phyloP scores from a whole-genome alignment of 2,113 vertebrate genomes.

The Bos taurus region DNA sequence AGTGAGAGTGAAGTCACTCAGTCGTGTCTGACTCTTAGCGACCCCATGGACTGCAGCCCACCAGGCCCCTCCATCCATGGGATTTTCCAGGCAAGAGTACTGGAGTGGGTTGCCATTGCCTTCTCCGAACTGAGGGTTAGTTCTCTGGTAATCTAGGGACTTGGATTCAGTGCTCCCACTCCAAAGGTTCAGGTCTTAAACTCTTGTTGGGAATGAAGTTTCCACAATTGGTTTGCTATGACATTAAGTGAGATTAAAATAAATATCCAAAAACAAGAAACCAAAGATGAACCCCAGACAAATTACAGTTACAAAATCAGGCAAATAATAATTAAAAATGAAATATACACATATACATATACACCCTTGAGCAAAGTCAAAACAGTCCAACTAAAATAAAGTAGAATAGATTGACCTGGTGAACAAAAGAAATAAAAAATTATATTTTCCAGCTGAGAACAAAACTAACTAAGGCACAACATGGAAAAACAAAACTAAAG shows the following conservation, averaged over 20 bases:
- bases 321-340: not conserved
- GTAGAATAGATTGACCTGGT: fast-evolving
- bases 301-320: not conserved
- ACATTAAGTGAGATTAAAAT: not conserved
- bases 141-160: not conserved
- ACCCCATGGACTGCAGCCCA: too few relatives aligned
- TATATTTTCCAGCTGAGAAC: not conserved
- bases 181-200: not conserved
- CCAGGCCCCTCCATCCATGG: too few relatives aligned
- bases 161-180: not conserved
- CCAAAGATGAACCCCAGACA: not conserved
- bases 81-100: too few relatives aligned
- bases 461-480: not conserved
- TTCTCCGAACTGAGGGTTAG: not conserved
- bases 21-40: too few relatives aligned
- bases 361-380: not conserved
- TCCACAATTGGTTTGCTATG: not conserved
- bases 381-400: not conserved
- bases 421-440: not conserved
- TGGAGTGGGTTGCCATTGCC: too few relatives aligned
- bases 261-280: not conserved
- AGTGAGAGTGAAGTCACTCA: too few relatives aligned
- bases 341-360: not conserved
- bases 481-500: not conserved
- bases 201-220: not conserved